Conservation (phyloP, 2,888 invertebrate genomes). For the Apodemia zela region DNA sequence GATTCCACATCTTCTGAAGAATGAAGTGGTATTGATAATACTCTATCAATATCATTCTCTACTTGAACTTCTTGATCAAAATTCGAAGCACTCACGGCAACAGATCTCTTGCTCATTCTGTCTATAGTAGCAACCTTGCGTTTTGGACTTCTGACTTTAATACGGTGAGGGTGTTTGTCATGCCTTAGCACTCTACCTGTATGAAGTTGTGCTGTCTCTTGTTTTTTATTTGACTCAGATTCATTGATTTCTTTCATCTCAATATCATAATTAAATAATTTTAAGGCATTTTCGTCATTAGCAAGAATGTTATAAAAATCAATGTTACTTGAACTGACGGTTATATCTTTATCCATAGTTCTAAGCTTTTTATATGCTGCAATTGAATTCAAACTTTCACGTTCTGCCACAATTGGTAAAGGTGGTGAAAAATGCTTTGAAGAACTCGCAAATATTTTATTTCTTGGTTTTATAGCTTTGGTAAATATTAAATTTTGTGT, state of each 20-base stretch:
- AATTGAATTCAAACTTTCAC: conserved; percentile 39
- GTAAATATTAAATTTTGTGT: conserved; percentile 30
- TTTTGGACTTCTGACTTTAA: conserved; percentile 64
- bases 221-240: conserved; percentile 30
- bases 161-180: conserved; percentile 52
- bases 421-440: conserved; percentile 39
- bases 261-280: background rate
- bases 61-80: conserved; percentile 47
- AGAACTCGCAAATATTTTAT: conserved; percentile 41
- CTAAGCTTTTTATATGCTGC: conserved; percentile 28
- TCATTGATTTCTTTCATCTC: conserved; percentile 15
- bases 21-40: conserved; percentile 25
- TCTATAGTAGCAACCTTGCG: conserved; percentile 41
- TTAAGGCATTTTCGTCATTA: background rate
- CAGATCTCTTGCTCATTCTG: conserved; percentile 34
- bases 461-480: conserved; percentile 39
- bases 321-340: conserved; percentile 51
- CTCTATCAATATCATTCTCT: conserved; percentile 31
- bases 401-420: conserved; percentile 43
- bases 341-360: conserved; percentile 49
- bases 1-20: conserved; percentile 31
- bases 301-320: conserved; percentile 40
- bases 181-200: conserved; percentile 42
- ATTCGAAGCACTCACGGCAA: conserved; percentile 39
- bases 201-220: conserved; percentile 25